phyloP scores from a whole-genome alignment of 1,140 invertebrate genomes.

The Zaprionus camerounensis region DNA sequence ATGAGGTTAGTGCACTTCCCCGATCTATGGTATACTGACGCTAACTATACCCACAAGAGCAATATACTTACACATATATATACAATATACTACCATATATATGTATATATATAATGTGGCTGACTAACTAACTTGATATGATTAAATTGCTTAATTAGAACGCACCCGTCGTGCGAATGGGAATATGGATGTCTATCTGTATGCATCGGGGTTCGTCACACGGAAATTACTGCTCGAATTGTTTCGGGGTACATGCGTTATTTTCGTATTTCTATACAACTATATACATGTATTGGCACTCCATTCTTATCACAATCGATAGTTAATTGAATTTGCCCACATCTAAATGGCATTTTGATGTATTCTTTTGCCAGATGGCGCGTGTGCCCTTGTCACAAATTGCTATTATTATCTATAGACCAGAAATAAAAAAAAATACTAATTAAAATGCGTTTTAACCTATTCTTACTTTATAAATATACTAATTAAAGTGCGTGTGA shows the following conservation, averaged over 20 bases:
- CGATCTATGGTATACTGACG: neutral
- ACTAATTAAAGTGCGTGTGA: no score
- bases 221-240: slow-evolving; percentile 4
- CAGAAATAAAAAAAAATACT: neutral
- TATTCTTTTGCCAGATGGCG: slow-evolving; percentile 8
- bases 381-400: neutral
- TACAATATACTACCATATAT: neutral
- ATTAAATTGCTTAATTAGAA: slow-evolving; percentile 73
- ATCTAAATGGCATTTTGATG: slow-evolving; percentile 48
- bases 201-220: neutral
- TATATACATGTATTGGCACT: slow-evolving; percentile 24
- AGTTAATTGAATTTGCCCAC: slow-evolving; percentile 67
- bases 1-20: slow-evolving; percentile 16
- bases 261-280: slow-evolving; percentile 12
- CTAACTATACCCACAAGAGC: neutral
- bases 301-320: slow-evolving; percentile 71
- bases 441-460: neutral
- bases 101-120: neutral
- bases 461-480: neutral
- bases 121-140: slow-evolving; percentile 40
- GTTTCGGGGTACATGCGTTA: neutral
- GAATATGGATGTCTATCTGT: neutral
- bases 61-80: neutral
- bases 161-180: neutral
- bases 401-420: neutral